Evolutionary conservation across 2,113 vertebrate genomes (phyloP).

Genomic region (cattle (Bos taurus)): ARS-UCD2.0 NC_037344.1:49320001-49320500

Average conservation of each 20-base stretch:
- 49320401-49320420: neutral
- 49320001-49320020: fast-evolving
- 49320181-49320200: neutral
- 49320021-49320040: neutral
- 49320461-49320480: neutral
- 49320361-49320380: neutral
- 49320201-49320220: no score
- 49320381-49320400: neutral
- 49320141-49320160: neutral
- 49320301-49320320: neutral
- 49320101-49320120: neutral
- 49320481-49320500: neutral
- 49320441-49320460: neutral
- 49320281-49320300: neutral
- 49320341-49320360: no score
- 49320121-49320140: neutral
- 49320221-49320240: neutral
- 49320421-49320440: neutral
- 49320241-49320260: neutral
- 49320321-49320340: neutral
- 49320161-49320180: neutral
- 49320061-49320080: neutral
- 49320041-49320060: neutral
- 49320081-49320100: neutral
- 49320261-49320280: neutral